Evolutionary conservation across 2,797 vertebrate genomes (phyloP), one percentile per base, ranked within the genome.

Genomic region (Capromys pilorides): DNA sequence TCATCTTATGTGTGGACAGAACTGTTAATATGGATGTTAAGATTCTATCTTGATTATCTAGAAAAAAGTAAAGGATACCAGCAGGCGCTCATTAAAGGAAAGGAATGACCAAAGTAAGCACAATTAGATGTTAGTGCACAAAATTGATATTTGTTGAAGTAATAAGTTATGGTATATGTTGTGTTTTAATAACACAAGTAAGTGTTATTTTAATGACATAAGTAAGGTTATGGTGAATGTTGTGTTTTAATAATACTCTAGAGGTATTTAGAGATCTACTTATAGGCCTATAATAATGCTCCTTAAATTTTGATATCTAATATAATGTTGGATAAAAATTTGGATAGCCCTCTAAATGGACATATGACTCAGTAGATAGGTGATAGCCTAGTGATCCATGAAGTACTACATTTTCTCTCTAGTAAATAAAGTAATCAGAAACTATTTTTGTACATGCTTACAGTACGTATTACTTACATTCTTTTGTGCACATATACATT

Each of bases 11-110:
- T 57, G 8, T 89, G 22, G 22, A 77, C 57, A 71, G 83, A 88
- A 67, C 18, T 39, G 5, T 45, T 59, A 86, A 88, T 28, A 16
- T 6, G 51, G 90, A 14, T 57, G 24, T n/a, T 81, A 81, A 90
- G 26, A 93, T 71, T 94, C 64, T 80, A 61, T 78, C 14, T 19
- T 77, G 62, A 85, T 84, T 90, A 81, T 13, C 77, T 75, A n/a
- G 36, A 66, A 92, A 59, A 10, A n/a, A 61, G 26, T 11, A 67
- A 82, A 87, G 6, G 13, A 81, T 62, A 69, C 24, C 49, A 41
- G 79, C 6, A 93, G 36, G 33, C 59, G 8, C 4, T 1, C 5
- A n/a, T 88, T 83, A 18, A 8, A 80, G 33, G 36, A 24, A 41
- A 81, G 64, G 31, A 45, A 12, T 78, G n/a, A 71, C 8, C 69